Conservation (phyloP, 1,140 invertebrate genomes). For the Hyles euphorbiae region DNA sequence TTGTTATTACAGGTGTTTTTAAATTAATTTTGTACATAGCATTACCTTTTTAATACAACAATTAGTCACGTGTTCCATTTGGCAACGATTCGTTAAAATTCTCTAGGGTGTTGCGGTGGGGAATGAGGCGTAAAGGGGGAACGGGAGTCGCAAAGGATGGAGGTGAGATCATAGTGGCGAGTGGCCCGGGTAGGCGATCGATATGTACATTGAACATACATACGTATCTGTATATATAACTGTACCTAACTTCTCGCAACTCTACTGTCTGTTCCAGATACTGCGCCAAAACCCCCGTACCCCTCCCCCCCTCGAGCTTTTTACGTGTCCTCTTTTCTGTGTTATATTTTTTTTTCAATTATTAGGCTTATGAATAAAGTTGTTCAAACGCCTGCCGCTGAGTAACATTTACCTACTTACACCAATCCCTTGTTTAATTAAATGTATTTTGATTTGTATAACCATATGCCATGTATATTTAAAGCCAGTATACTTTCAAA, state of each 20-base stretch:
- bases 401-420: too few species aligned
- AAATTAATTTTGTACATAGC: too few species aligned
- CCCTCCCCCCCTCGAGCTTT: constrained; percentile 28
- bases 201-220: constrained; percentile 74
- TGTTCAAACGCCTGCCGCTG: too few species aligned
- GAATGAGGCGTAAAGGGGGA: constrained; percentile 37
- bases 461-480: too few species aligned
- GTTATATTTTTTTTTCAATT: too few species aligned
- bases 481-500: too few species aligned
- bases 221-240: constrained; percentile 66
- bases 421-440: too few species aligned
- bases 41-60: background rate
- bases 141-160: constrained; percentile 61
- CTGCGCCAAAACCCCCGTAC: constrained; percentile 60
- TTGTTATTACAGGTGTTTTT: too few species aligned
- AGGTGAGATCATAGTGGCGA: constrained; percentile 74
- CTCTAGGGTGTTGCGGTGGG: constrained; percentile 52
- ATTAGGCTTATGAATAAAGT: too few species aligned
- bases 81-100: constrained; percentile 55
- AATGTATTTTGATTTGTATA: too few species aligned
- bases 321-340: constrained; percentile 18
- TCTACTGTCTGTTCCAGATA: constrained; percentile 70
- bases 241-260: constrained; percentile 69
- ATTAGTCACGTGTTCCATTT: constrained; percentile 19
- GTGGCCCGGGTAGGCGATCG: constrained; percentile 71